Evolutionary conservation across 1,140 invertebrate genomes (phyloP), one percentile per base, ranked within the genome.

Genomic region (Procambarus virginalis): DNA sequence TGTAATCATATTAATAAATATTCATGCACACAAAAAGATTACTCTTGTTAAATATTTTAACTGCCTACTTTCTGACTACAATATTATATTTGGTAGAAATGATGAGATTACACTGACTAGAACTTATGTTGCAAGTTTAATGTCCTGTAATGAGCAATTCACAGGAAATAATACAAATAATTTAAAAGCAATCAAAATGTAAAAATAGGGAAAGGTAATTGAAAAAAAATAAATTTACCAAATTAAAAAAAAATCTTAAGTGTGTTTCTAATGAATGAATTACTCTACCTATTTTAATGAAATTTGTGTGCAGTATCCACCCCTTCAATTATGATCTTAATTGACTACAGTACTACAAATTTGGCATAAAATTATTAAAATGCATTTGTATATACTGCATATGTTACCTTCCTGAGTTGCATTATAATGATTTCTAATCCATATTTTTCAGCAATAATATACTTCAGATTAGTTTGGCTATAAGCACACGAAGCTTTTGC

Each of bases 91-190:
- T 55, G 8, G 51, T 55, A 8, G 4, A 55, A 55, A 20, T n/a
- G 34, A 55, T 79, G 49, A 55, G 49, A 79, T 79, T 20, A n/a
- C 5, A 79, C 17, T 81, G 79, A 81, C 79, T 60, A 81, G 51
- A 81, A 81, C 60, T 60, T 22, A 81, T 81, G 49, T 12, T 55
- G 5, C 5, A 55, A 8, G 51, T 55, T 55, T 55, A 55, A 55
- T 55, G 51, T 64, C 60, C 17, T 64, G 17, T 17, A 64, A 64
- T 17, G 4, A 64, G 20, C 60, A 64, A 64, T 5, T 20, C 17
- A 17, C 4, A 64, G 1, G 20, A 64, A 64, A 17, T 64, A 64
- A 64, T 58, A 58, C 6, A 64, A 64, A 64, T 64, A 64, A 64
- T 20, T 20, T 64, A 20, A 64, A 64, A 17, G 12, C 60, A 20